Evolutionary conservation across 1,140 invertebrate genomes (phyloP), one percentile per base, ranked within the genome.

Genomic region (Triops cancriformis): DNA sequence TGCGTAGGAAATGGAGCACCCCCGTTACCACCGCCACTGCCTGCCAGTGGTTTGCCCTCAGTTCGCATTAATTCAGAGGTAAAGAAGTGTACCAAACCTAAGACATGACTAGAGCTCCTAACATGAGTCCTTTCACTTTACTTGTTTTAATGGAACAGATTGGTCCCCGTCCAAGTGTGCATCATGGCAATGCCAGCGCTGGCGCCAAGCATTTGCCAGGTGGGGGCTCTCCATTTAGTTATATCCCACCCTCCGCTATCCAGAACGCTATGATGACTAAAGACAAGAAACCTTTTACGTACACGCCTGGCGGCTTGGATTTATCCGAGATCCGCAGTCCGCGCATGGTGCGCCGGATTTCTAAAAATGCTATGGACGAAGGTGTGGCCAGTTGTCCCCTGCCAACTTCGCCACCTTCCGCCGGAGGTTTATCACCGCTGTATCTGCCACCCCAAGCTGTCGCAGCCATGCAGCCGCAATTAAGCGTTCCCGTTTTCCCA

Each of bases 181-280:
- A 64, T 64, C 51, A 37, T 27, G 42, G 73, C 6, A 43, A 41
- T 11, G 77, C 72, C 4, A 37, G 42, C 18, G 73, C 42, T 31
- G 76, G 76, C 43, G 77, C 72, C 27, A 78, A 72, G 5, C 80
- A 81, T 74, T 77, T 80, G 9, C 81, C 81, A 5, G 79, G 78
- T 37, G 75, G 79, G 12, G 76, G 75, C 18, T 77, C 64, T 7
- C 80, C 80, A 23, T 80, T 78, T 77, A 80, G 80, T 78, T 80
- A 80, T 14, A 80, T 79, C 83, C 93, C 94, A 73, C 95, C 94
- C 77, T 90, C 92, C 72, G 94, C 93, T 73, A 92, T 97, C 37
- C 93, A 96, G 82, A 94, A 94, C 82, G 94, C 94, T 6, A 95
- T 97, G 93, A 91, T 95, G 89, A 94, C 92, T 79, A 95, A 96